phyloP scores from a whole-genome alignment of 2,888 invertebrate species.

The Pinctada fucata region DNA sequence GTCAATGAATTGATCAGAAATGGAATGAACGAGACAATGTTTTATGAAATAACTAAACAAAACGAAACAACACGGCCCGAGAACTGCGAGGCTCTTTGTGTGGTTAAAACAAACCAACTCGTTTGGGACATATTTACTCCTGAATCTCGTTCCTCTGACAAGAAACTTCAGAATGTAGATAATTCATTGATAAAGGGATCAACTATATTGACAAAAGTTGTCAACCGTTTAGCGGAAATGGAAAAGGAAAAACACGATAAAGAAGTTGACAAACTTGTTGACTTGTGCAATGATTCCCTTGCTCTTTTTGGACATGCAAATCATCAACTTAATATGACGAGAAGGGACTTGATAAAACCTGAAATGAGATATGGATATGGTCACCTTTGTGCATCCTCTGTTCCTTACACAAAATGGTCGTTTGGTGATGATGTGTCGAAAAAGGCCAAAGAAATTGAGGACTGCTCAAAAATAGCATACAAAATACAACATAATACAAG shows the following conservation, averaged over 20 bases:
- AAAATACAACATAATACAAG: conserved; percentile 5
- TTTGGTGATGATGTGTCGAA: conserved; percentile 47
- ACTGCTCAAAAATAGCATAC: conserved; percentile 27
- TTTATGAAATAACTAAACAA: too few species aligned
- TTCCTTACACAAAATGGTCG: conserved; percentile 22
- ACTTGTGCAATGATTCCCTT: conserved; percentile 31
- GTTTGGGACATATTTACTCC: too few species aligned
- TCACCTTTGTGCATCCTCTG: conserved; percentile 24
- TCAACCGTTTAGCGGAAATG: too few species aligned
- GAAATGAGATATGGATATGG: conserved; percentile 27
- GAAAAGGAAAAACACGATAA: not conserved
- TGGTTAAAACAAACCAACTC: too few species aligned
- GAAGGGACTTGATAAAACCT: conserved; percentile 33
- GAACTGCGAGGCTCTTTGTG: too few species aligned
- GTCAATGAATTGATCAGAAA: too few species aligned
- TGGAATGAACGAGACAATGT: too few species aligned
- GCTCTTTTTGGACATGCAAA: conserved; percentile 43
- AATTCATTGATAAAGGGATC: too few species aligned
- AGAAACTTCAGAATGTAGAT: too few species aligned
- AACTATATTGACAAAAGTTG: too few species aligned
- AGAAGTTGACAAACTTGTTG: conserved; percentile 12
- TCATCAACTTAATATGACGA: conserved; percentile 28
- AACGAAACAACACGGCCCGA: too few species aligned
- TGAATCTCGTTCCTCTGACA: too few species aligned
- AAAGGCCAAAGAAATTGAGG: conserved; percentile 41